A percentile compares a stretch with the other conserved stretches of the same genome.
These are phyloP conservation scores for human (Homo sapiens) DNA, from an alignment of 2,113 vertebrate species.

Conservation along the genomic window DNA sequence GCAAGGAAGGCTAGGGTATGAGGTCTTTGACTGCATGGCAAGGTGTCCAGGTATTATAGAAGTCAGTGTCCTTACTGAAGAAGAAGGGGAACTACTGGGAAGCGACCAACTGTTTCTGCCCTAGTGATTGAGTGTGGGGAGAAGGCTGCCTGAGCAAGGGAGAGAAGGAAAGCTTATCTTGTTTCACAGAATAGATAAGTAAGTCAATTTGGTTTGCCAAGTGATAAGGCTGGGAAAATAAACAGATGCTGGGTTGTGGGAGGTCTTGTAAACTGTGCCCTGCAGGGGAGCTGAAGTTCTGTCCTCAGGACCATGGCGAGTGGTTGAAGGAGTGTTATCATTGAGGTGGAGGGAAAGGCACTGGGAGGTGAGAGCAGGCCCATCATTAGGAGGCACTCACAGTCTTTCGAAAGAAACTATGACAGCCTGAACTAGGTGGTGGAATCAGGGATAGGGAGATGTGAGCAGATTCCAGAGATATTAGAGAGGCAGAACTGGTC, in stretches of 20 bases:
- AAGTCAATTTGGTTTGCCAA: conserved; percentile 29
- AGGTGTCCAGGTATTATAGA: neutral
- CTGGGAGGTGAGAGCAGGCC: neutral
- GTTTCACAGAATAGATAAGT: neutral
- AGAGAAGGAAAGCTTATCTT: conserved; percentile 12
- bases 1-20: neutral
- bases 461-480: neutral
- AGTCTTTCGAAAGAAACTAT: neutral
- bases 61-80: neutral
- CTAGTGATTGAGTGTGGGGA: neutral
- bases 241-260: neutral
- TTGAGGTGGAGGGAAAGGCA: neutral
- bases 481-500: neutral
- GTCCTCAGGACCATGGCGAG: neutral
- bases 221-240: conserved; percentile 34
- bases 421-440: neutral
- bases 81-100: neutral
- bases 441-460: neutral
- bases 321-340: neutral
- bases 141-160: neutral
- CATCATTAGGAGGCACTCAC: fast-evolving
- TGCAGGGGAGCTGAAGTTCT: neutral
- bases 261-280: neutral
- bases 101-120: neutral
- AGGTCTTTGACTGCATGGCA: neutral